Evolutionary conservation across 2,113 vertebrate genomes (phyloP).

Genomic region (Corvus moneduloides): DNA sequence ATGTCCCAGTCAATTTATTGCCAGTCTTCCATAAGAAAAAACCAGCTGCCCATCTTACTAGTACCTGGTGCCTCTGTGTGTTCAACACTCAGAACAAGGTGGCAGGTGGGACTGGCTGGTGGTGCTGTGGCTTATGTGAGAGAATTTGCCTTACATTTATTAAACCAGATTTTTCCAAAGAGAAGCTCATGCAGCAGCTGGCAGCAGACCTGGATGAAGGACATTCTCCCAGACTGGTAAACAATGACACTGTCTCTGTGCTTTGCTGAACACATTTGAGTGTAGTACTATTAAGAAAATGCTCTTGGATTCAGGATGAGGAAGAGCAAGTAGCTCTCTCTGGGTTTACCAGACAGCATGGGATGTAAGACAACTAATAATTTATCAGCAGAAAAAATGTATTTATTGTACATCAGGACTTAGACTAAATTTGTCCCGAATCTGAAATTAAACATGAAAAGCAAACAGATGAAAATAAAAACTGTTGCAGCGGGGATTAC

Average conservation of each 20-base stretch:
- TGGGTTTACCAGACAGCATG: background rate
- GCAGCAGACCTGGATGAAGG: background rate
- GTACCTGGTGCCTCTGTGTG: background rate
- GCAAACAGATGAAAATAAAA: background rate
- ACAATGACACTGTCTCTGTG: background rate
- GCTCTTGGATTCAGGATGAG: background rate
- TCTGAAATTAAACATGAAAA: background rate
- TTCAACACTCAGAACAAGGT: accelerated
- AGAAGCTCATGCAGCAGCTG: background rate
- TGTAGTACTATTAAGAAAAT: background rate
- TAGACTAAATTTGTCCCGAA: background rate
- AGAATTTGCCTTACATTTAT: background rate
- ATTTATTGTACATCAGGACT: background rate
- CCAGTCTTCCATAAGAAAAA: background rate
- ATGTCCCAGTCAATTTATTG: background rate
- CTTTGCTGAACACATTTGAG: background rate
- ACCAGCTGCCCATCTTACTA: background rate
- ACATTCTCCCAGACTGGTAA: background rate
- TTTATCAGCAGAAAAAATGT: background rate
- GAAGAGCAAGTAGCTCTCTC: background rate
- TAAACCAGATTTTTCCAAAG: background rate
- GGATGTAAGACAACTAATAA: background rate
- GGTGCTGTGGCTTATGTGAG: accelerated
- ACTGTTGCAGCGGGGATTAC: no score
- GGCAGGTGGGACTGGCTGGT: background rate